Percentiles rank a stretch among this genome's conserved stretches.
Evolutionary conservation across 2,888 invertebrate genomes (phyloP).

Genomic region (Plagodis pulveraria): DNA sequence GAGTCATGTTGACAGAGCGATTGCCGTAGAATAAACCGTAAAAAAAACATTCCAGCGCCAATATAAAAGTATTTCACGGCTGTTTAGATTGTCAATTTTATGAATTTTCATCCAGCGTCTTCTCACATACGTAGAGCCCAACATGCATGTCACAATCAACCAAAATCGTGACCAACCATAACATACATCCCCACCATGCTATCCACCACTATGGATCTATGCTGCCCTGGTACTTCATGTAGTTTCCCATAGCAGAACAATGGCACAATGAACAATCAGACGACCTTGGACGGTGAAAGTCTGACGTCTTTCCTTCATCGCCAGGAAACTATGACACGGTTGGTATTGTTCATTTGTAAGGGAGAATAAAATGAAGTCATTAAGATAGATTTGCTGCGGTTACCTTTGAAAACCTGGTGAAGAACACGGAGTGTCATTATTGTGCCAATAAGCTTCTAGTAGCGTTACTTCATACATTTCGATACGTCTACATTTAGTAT

Average conservation of each 20-base stretch:
- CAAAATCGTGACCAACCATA: constrained; percentile 2
- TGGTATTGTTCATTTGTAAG: constrained; percentile 18
- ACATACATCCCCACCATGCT: background rate
- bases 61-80: no score
- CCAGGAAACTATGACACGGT: constrained; percentile 30
- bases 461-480: no score
- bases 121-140: no score
- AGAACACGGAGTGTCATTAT: no score
- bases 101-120: no score
- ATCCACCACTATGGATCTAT: background rate
- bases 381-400: constrained; percentile 12
- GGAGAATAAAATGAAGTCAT: constrained; percentile 7
- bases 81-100: no score
- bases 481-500: no score
- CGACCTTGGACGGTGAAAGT: constrained; percentile 57
- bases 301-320: constrained; percentile 25
- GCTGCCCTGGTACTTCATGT: background rate
- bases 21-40: no score
- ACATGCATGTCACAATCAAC: background rate
- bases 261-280: constrained; percentile 49
- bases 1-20: no score
- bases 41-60: no score
- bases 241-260: constrained; percentile 33
- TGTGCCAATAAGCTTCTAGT: no score
- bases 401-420: no score